These are phyloP conservation scores for Lithosia quadra DNA, from an alignment of 2,888 invertebrate genomes.

Conservation along the genomic window DNA sequence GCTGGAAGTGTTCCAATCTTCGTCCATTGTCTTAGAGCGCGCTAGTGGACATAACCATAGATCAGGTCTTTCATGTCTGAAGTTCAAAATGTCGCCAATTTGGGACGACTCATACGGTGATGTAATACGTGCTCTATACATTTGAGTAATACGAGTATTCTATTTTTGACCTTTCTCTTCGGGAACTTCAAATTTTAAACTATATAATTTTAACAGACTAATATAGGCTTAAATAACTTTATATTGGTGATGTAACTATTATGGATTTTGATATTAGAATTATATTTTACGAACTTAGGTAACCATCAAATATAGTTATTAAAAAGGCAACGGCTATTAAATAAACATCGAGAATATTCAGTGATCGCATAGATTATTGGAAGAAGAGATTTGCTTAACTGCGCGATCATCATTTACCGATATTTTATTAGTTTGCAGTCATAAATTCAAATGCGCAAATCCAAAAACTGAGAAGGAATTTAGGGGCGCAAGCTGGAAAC, in stretches of 20 bases:
- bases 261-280: neutral
- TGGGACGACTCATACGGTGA: conserved; percentile 35
- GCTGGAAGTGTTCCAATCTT: conserved; percentile 78
- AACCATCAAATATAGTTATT: neutral
- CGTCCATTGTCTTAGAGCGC: conserved; percentile 66
- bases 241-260: neutral
- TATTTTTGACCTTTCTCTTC: conserved; percentile 1
- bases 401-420: neutral
- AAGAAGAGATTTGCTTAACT: neutral
- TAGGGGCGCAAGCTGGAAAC: conserved; percentile 44
- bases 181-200: neutral
- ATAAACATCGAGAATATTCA: neutral
- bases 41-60: conserved; percentile 62
- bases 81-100: conserved; percentile 59
- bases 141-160: conserved; percentile 15
- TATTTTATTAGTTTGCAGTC: neutral
- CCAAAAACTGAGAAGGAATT: neutral
- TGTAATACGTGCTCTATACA: conserved; percentile 39
- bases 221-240: neutral
- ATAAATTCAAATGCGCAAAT: neutral
- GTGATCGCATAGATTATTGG: neutral
- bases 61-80: conserved; percentile 52
- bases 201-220: neutral
- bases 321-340: neutral
- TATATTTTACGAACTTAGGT: neutral